Evolutionary conservation across 2,888 invertebrate genomes (phyloP).

Genomic region (Automeris io): DNA sequence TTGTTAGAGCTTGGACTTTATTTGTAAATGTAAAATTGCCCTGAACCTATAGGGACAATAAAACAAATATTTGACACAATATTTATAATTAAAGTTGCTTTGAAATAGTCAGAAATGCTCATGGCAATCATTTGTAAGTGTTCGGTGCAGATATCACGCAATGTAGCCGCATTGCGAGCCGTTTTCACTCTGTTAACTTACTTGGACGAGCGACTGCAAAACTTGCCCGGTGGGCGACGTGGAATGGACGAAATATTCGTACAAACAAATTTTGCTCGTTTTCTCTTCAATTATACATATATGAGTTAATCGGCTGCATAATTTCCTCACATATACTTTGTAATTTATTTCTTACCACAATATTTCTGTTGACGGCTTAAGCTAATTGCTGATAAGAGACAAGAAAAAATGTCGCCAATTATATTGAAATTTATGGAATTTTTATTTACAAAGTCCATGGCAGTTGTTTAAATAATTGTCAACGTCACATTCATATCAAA

Average conservation of each 20-base stretch:
- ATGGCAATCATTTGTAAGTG: constrained; percentile 50
- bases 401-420: neutral
- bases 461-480: constrained; percentile 26
- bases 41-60: constrained; percentile 58
- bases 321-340: constrained; percentile 4
- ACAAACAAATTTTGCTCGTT: constrained; percentile 51
- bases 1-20: neutral
- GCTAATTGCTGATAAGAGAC: neutral
- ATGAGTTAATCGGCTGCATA: constrained; percentile 27
- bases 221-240: constrained; percentile 40
- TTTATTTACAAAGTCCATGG: neutral
- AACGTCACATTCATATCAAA: constrained; percentile 20
- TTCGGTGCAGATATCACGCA: constrained; percentile 54
- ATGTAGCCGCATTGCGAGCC: constrained; percentile 36
- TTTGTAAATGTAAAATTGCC: constrained; percentile 15
- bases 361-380: neutral
- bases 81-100: constrained; percentile 37
- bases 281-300: constrained; percentile 45
- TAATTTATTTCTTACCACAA: neutral
- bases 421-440: neutral
- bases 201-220: constrained; percentile 45
- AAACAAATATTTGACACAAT: constrained; percentile 38
- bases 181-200: constrained; percentile 59
- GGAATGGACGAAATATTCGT: constrained; percentile 61
- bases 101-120: constrained; percentile 48